Conservation (phyloP, 2,888 invertebrate species). For the Apamea monoglypha region DNA sequence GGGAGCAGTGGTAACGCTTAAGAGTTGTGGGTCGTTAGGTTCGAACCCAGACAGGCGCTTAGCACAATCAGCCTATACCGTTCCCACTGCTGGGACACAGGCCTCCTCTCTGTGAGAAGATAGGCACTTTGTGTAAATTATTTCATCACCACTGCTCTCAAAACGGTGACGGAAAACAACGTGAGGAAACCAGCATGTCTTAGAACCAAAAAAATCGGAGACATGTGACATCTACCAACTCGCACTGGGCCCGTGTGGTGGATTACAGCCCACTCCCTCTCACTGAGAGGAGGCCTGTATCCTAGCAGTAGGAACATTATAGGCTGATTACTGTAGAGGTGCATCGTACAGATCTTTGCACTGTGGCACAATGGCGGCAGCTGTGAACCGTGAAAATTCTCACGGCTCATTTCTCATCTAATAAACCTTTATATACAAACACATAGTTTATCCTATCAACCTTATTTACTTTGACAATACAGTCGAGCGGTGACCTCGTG, state of each 20-base stretch:
- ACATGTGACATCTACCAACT: not conserved
- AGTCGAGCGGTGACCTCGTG: conserved; percentile 58
- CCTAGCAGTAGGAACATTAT: not conserved
- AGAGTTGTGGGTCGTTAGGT: not conserved
- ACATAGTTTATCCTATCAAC: conserved; percentile 67
- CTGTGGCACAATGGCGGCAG: conserved; percentile 63
- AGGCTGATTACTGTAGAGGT: not conserved
- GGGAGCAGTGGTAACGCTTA: not conserved
- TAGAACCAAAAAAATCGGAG: not conserved
- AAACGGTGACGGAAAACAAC: not conserved
- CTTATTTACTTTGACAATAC: conserved; percentile 71
- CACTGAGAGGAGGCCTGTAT: not conserved
- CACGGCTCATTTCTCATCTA: conserved; percentile 82
- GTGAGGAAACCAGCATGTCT: not conserved
- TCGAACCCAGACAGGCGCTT: not conserved
- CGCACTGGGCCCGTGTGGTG: not conserved
- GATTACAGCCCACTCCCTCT: not conserved
- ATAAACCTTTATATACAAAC: conserved; percentile 67
- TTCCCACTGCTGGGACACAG: no score
- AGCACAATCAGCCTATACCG: no score
- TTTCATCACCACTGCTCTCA: not conserved
- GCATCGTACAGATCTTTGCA: conserved; percentile 48
- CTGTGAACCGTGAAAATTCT: conserved; percentile 71
- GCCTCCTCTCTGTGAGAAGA: no score
- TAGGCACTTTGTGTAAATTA: not conserved